Percentiles rank a stretch among this genome's conserved stretches.
phyloP scores from a whole-genome alignment of 2,797 vertebrate species.

The Parambassis ranga region DNA sequence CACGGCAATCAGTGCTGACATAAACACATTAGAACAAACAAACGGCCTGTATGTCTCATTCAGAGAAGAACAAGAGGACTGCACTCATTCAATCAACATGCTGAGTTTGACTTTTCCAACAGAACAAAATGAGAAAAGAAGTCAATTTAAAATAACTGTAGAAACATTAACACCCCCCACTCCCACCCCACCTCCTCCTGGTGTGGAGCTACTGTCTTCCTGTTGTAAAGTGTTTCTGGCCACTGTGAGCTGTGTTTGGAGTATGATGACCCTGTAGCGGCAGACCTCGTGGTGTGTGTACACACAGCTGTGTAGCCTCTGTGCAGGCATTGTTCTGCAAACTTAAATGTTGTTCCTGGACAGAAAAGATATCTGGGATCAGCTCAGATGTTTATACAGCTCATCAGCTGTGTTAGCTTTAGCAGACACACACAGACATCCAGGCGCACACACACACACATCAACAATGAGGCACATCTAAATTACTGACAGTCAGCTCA shows the following conservation, averaged over 20 bases:
- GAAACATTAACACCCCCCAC: slow-evolving; percentile 40
- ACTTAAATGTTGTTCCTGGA: slow-evolving; percentile 63
- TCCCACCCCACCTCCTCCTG: too few relatives aligned
- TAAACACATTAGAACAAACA: slow-evolving; percentile 23
- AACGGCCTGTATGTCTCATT: slow-evolving; percentile 5
- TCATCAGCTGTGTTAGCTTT: slow-evolving; percentile 66
- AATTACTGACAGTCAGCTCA: not conserved
- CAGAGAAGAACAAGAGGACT: slow-evolving; percentile 6
- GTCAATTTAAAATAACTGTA: slow-evolving; percentile 17
- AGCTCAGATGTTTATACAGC: slow-evolving; percentile 64
- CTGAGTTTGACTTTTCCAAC: slow-evolving; percentile 18
- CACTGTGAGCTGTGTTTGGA: slow-evolving; percentile 45
- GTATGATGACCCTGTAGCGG: slow-evolving; percentile 49
- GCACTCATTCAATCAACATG: not conserved
- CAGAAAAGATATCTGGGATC: slow-evolving; percentile 60
- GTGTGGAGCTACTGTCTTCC: slow-evolving; percentile 40
- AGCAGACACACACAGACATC: slow-evolving; percentile 8
- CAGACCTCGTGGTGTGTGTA: slow-evolving; percentile 36
- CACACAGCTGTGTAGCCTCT: slow-evolving; percentile 69
- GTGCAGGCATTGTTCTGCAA: slow-evolving; percentile 62
- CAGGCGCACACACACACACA: not conserved
- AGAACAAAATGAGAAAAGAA: slow-evolving; percentile 25
- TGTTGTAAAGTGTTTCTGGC: slow-evolving; percentile 49
- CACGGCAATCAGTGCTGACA: slow-evolving; percentile 27
- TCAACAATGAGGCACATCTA: not conserved